These are phyloP conservation scores for Muscicapa striata DNA, from an alignment of 2,797 vertebrate species.

Conservation along the genomic window DNA sequence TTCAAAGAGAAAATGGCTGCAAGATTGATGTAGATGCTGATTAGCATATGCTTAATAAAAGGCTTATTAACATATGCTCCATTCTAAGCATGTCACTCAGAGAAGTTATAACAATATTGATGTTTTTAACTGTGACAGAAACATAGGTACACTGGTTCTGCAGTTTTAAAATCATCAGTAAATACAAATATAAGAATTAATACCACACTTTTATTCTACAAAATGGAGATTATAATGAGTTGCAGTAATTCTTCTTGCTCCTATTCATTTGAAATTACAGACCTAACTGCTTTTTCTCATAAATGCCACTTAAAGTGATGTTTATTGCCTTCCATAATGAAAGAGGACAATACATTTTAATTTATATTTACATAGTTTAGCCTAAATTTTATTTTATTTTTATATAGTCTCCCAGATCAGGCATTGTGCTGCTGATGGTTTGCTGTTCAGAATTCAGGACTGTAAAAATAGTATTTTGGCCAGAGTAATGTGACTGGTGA, in stretches of 20 bases:
- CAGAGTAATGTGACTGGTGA: background rate
- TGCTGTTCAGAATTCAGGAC: background rate
- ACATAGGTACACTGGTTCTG: background rate
- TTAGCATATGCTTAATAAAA: background rate
- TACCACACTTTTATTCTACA: background rate
- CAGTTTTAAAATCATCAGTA: background rate
- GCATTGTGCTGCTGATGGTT: background rate
- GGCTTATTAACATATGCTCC: background rate
- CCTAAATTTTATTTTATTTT: background rate
- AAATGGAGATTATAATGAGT: background rate
- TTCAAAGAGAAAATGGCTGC: background rate
- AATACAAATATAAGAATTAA: background rate
- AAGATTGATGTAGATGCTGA: background rate
- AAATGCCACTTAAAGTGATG: background rate
- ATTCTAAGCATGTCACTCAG: background rate
- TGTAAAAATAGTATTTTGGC: background rate
- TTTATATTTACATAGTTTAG: background rate
- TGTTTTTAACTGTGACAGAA: background rate
- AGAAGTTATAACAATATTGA: background rate
- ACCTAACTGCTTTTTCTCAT: background rate
- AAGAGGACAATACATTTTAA: background rate
- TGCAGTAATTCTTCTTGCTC: background rate
- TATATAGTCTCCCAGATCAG: background rate
- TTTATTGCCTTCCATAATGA: background rate
- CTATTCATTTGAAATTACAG: background rate